Evolutionary conservation across 1,140 invertebrate species (phyloP), one percentile per base, ranked within the genome.

Genomic region (Harpegnathos saltator): DNA sequence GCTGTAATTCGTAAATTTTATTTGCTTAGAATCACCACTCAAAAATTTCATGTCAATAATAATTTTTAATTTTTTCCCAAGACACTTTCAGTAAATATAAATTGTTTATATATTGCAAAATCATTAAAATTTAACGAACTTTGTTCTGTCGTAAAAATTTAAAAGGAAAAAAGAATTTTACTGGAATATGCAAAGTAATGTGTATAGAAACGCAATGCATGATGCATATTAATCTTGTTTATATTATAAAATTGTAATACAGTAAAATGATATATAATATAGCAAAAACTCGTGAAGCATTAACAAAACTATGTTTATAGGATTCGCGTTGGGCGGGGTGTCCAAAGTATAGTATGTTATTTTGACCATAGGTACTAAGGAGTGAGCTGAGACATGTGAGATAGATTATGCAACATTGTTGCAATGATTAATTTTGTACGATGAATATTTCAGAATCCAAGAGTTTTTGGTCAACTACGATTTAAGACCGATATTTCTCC

Each of bases 211-310:
- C 11, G 38, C 38, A 44, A 11, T 44, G 7, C 7, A 44, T 3
- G 7, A 11, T 44, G 38, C 38, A 44, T 44, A 11, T 44, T 44
- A 44, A 44, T 44, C 38, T 44, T 9, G 38, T 44, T 44, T 44
- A 44, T 44, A 9, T 33, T 71, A 71, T 71, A 22, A 2, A 71
- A 54, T 33, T 33, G 11, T 59, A n/a, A 59, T 59, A n/a, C 38
- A 44, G 38, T 44, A 44, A 44, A 44, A 44, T 44, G 38, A 44
- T 62, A 62, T 73, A 74, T 44, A 62, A 44, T 74, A 26, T 48
- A 44, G 22, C 9, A 62, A 62, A 19, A n/a, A 29, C 12, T 1
- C 33, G 22, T 1, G 11, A 1, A 74, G 22, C 14, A 22, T 48
- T 44, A 74, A 26, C 19, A 5, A 44, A 59, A 15, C 1, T 62